Percentiles rank a stretch among this genome's conserved stretches.
Evolutionary conservation across 2,113 vertebrate species (phyloP).

Genomic region (Myotis davidii): DNA sequence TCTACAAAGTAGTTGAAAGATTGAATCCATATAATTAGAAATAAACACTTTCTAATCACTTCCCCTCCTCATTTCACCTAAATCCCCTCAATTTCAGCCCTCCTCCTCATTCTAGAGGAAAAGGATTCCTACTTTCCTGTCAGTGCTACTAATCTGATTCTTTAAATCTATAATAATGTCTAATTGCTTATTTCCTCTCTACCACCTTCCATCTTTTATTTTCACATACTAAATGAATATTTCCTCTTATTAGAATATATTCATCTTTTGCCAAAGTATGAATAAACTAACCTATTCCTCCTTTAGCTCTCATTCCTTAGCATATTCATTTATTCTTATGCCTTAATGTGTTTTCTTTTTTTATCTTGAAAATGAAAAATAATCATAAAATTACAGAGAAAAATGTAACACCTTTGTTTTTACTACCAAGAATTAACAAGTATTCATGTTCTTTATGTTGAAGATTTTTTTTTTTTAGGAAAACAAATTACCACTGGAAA

Average conservation of each 20-base stretch:
- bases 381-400: neutral
- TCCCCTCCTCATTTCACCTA: neutral
- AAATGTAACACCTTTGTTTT: neutral
- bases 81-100: neutral
- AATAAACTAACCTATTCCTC: neutral
- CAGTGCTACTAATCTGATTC: neutral
- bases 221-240: neutral
- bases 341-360: neutral
- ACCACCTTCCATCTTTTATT: neutral
- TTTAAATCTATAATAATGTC: neutral
- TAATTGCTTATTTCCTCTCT: neutral
- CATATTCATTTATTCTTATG: neutral
- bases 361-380: neutral
- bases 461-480: neutral
- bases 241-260: neutral
- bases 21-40: neutral
- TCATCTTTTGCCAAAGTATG: neutral
- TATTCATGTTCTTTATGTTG: neutral
- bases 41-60: neutral
- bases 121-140: neutral
- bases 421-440: neutral
- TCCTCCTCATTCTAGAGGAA: neutral
- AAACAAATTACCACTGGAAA: neutral
- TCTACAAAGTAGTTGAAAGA: neutral
- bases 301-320: neutral